Conservation (phyloP, 2,113 vertebrate genomes). For the Vanacampus margaritifer region DNA sequence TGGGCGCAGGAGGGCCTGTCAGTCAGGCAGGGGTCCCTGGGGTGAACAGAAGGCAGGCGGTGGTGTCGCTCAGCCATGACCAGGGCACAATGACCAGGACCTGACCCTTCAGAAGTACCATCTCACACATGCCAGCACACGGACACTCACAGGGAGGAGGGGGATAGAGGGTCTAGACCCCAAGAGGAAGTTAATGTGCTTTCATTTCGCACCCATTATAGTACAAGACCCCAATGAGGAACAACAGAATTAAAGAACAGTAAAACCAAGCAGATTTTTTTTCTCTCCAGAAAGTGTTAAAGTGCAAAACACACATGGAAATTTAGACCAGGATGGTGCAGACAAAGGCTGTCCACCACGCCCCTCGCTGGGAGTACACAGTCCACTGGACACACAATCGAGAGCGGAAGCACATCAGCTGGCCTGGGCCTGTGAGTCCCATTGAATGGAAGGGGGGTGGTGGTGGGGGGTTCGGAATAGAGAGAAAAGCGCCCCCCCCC, state of each 20-base stretch:
- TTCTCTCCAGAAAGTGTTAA: slow-evolving; percentile 13
- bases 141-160: slow-evolving; percentile 51
- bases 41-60: slow-evolving; percentile 72
- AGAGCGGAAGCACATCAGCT: slow-evolving; percentile 74
- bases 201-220: slow-evolving; percentile 9
- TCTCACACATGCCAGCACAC: slow-evolving; percentile 59
- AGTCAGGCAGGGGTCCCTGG: slow-evolving; percentile 66
- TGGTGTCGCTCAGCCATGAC: slow-evolving; percentile 72
- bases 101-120: slow-evolving; percentile 64
- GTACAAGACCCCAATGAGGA: slow-evolving; percentile 2
- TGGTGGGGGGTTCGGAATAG: slow-evolving; percentile 5
- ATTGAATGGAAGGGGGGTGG: slow-evolving; percentile 12
- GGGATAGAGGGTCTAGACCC: slow-evolving; percentile 3
- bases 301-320: slow-evolving; percentile 18
- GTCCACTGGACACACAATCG: slow-evolving; percentile 73
- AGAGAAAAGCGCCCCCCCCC: slow-evolving; percentile 55
- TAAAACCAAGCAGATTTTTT: background rate
- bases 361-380: slow-evolving; percentile 68
- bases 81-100: slow-evolving; percentile 70
- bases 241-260: background rate
- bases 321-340: slow-evolving; percentile 46
- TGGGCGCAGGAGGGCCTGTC: slow-evolving; percentile 68
- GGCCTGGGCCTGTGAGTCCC: slow-evolving; percentile 51
- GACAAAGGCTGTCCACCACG: slow-evolving; percentile 63
- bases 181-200: slow-evolving; percentile 46